These are phyloP conservation scores for Ochotona curzoniae DNA, from an alignment of 2,113 vertebrate species.

Conservation along the genomic window DNA sequence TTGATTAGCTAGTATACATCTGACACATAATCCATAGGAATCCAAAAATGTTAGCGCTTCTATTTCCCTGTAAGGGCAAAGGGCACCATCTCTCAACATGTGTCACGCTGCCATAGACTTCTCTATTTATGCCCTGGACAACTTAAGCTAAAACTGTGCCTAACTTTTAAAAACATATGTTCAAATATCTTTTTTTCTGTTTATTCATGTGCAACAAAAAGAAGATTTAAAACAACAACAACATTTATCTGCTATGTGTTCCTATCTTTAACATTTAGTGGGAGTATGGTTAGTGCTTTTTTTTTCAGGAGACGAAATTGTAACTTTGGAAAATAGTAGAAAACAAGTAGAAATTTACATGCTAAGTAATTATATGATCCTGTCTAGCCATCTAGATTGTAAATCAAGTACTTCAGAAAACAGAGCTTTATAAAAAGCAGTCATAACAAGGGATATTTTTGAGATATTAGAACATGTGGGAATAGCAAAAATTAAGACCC, in stretches of 20 bases:
- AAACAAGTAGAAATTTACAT: slow-evolving; percentile 38
- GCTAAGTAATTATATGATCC: not conserved
- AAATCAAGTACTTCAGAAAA: not conserved
- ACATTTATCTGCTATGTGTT: not conserved
- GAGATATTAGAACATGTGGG: not conserved
- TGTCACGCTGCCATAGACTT: not conserved
- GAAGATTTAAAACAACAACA: slow-evolving; percentile 20
- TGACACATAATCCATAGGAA: not conserved
- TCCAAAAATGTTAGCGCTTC: not conserved
- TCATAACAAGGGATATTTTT: not conserved
- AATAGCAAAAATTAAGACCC: not conserved
- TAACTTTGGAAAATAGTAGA: not conserved
- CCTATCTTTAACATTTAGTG: not conserved
- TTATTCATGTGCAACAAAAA: not conserved
- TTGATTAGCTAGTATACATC: not conserved
- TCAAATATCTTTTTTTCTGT: not conserved
- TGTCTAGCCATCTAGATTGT: not conserved
- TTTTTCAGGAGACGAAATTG: not conserved
- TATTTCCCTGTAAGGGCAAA: not conserved
- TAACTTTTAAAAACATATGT: slow-evolving; percentile 25
- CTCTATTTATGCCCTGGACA: not conserved
- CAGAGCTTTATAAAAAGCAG: not conserved
- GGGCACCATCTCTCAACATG: not conserved
- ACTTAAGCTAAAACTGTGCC: not conserved
- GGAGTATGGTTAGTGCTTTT: not conserved